These are phyloP conservation scores for Heliconius melpomene DNA, from an alignment of 1,140 invertebrate genomes.

Conservation along the genomic window DNA sequence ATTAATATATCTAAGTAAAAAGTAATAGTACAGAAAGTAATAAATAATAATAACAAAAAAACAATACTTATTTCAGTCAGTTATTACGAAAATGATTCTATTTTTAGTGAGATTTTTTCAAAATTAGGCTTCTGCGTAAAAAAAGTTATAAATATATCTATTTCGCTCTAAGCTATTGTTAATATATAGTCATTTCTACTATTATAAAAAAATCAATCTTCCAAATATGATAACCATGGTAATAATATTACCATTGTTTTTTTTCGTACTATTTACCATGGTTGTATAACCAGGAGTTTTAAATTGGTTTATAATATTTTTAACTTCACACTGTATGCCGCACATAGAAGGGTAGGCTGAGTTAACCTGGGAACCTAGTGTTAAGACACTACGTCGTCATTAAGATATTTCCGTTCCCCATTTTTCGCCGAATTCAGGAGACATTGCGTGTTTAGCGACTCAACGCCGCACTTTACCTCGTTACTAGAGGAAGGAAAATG, in stretches of 20 bases:
- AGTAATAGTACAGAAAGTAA: not conserved
- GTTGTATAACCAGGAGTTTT: too few species aligned
- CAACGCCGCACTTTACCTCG: too few species aligned
- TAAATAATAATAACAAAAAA: conserved; percentile 10
- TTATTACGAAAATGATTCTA: not conserved
- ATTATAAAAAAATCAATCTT: not conserved
- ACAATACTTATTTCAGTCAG: not conserved
- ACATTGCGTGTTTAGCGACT: too few species aligned
- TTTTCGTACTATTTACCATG: too few species aligned
- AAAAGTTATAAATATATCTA: not conserved
- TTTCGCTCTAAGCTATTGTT: not conserved
- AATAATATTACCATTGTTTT: not conserved
- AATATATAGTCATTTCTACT: not conserved
- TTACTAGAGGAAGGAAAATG: too few species aligned
- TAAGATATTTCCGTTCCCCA: too few species aligned
- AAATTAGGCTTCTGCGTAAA: conserved; percentile 1
- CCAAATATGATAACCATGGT: not conserved
- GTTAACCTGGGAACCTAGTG: too few species aligned
- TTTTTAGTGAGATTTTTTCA: not conserved
- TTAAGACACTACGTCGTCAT: too few species aligned
- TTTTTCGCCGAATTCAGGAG: too few species aligned
- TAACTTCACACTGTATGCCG: too few species aligned
- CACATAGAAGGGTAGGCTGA: too few species aligned
- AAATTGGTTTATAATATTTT: too few species aligned
- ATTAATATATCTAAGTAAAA: not conserved